Conservation (phyloP, 2,797 vertebrate genomes). For the Eurystomus glaucurus region DNA sequence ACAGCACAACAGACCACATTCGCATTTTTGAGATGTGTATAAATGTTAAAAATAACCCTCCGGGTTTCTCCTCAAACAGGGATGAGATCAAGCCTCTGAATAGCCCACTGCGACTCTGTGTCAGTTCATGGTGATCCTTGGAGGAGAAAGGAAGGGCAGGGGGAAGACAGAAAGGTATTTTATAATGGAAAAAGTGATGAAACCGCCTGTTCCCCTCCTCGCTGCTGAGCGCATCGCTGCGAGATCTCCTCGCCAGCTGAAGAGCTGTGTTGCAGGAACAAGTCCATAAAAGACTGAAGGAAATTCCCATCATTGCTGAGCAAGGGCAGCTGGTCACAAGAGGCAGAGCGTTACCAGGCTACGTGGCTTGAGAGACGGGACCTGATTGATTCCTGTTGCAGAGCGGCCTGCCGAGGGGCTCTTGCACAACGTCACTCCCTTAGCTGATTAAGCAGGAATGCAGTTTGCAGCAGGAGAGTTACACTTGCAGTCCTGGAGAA, state of each 20-base stretch:
- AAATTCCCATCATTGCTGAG: constrained; percentile 18
- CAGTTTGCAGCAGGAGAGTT: not conserved
- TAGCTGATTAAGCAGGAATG: not conserved
- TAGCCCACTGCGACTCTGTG: not conserved
- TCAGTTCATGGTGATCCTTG: not conserved
- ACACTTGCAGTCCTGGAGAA: not conserved
- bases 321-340: not conserved
- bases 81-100: constrained; percentile 47
- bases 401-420: not conserved
- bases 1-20: constrained; percentile 10
- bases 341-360: not conserved
- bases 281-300: not conserved
- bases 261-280: not conserved
- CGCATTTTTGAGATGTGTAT: constrained; percentile 4
- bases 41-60: constrained; percentile 46
- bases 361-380: not conserved
- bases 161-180: constrained; percentile 27
- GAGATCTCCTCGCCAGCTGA: not conserved
- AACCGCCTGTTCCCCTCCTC: not conserved
- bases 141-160: not conserved
- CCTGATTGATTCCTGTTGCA: not conserved
- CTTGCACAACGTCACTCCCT: not conserved
- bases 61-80: not conserved
- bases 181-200: constrained; percentile 14
- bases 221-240: rapidly evolving